A percentile compares a stretch with the other conserved stretches of the same genome.
These are phyloP conservation scores for Sebastes taczanowskii DNA, from an alignment of 2,797 vertebrate species.

Conservation along the genomic window DNA sequence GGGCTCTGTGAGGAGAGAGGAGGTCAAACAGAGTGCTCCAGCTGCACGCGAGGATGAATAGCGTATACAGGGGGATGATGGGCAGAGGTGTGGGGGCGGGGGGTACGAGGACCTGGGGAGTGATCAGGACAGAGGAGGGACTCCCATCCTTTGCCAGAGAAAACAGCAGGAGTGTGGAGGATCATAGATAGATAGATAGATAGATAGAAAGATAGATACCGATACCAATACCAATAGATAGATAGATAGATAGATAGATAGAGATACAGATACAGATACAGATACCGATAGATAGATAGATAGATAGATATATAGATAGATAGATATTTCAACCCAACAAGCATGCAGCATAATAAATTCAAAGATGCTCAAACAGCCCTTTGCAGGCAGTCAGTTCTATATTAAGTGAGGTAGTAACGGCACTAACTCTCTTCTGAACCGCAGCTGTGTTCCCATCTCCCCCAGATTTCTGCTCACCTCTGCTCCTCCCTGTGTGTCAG, in stretches of 20 bases:
- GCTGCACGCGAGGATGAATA: slow-evolving; percentile 77
- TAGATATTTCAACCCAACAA: slow-evolving; percentile 21
- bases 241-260: slow-evolving; percentile 1
- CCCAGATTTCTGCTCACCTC: slow-evolving; percentile 83
- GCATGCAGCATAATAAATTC: slow-evolving; percentile 28
- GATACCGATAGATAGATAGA: slow-evolving; percentile 5
- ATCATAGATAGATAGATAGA: slow-evolving; percentile 29
- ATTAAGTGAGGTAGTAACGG: slow-evolving; percentile 72
- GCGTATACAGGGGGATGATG: slow-evolving; percentile 62
- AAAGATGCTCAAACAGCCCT: slow-evolving; percentile 23
- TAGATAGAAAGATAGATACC: background rate
- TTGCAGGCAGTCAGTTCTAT: slow-evolving; percentile 54
- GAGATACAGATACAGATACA: background rate
- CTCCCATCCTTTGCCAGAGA: slow-evolving; percentile 62
- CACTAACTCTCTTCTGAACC: slow-evolving; percentile 78
- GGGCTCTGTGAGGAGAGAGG: slow-evolving; percentile 59
- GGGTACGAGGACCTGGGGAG: slow-evolving; percentile 50
- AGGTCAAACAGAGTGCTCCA: slow-evolving; percentile 79
- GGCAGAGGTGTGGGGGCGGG: slow-evolving; percentile 68
- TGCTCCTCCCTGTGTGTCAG: slow-evolving; percentile 86
- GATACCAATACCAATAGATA: background rate
- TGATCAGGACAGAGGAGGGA: slow-evolving; percentile 62
- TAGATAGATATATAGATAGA: slow-evolving; percentile 25
- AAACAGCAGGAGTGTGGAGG: slow-evolving; percentile 66
- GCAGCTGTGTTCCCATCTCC: slow-evolving; percentile 87